Evolutionary conservation across 1,140 invertebrate genomes (phyloP), one percentile per base, ranked within the genome.

Genomic region (Drosophila tristis): DNA sequence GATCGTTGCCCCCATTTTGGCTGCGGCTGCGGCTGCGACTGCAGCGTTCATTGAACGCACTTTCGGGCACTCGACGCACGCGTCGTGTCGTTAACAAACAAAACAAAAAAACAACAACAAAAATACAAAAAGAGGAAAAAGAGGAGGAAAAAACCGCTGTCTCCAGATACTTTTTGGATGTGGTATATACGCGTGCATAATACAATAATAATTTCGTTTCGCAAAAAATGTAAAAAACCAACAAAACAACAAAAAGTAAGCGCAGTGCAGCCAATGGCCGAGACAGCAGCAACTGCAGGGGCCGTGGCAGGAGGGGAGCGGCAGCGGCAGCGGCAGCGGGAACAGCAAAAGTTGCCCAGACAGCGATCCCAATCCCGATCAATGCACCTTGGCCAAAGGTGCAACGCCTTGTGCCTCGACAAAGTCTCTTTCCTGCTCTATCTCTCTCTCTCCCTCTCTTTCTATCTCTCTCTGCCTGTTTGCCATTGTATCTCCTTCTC

Each of bases 31-130:
- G 31, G 8, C 35, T 39, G 35, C 4, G 35, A 0, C 58, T 48
- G 48, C 51, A 70, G 84, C 82, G 82, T 89, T 87, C 84, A 82
- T 73, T 89, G 82, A 87, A 87, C 82, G 82, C 82, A 89, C 79
- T 86, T 84, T 76, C 48, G 63, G 35, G 64, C 53, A 45, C 50
- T 67, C 64, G 53, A 76, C 53, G 73, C 73, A 75, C 74, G 58
- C 72, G 72, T 70, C 66, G 66, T 71, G 71, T 70, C 66, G 66
- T 50, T 68, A 56, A 58, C 64, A 57, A 70, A 65, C 64, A 57
- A 57, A 70, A 65, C 64, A 57, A 70, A 65, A 20, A 58, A 63
- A 23, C 8, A 47, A 42, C 8, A 65, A n/a, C n/a, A 65, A 43
- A 44, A 56, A 49, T 60, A 16, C 16, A 65, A 43, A 44, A 44